These are phyloP conservation scores for Leptobrachium ailaonicum DNA, from an alignment of 2,113 vertebrate genomes.

Conservation along the genomic window DNA sequence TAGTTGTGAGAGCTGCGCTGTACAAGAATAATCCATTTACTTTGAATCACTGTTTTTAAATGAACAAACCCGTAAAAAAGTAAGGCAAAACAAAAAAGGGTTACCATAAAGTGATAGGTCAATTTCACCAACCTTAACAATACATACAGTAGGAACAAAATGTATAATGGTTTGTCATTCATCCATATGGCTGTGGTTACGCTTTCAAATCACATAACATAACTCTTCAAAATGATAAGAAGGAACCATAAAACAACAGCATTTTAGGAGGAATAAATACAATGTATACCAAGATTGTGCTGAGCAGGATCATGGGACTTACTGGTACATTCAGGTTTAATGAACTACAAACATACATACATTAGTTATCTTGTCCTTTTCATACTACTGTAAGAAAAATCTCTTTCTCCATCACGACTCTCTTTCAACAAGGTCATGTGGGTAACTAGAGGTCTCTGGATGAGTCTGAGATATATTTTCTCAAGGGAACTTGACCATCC, in stretches of 20 bases:
- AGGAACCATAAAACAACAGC: slow-evolving; percentile 26
- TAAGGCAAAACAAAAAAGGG: too few relatives aligned
- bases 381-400: slow-evolving; percentile 20
- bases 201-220: slow-evolving; percentile 3
- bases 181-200: background rate
- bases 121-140: slow-evolving; percentile 14
- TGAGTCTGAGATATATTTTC: slow-evolving; percentile 7
- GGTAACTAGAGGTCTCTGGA: slow-evolving; percentile 7
- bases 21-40: too few relatives aligned
- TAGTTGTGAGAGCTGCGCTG: background rate
- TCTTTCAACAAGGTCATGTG: background rate
- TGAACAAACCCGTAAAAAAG: background rate
- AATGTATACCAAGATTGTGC: slow-evolving; percentile 7
- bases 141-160: slow-evolving; percentile 11
- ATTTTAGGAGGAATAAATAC: slow-evolving; percentile 21
- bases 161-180: slow-evolving; percentile 19
- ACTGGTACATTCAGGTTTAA: background rate
- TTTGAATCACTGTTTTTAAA: background rate
- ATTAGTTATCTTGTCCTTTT: background rate
- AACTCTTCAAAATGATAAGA: slow-evolving; percentile 22
- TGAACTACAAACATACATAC: background rate
- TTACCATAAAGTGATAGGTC: slow-evolving; percentile 13
- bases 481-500: slow-evolving; percentile 16
- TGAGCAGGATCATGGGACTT: background rate
- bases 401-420: background rate